These are phyloP conservation scores for Phylloscopus trochiloides DNA, from an alignment of 2,113 vertebrate genomes.

Conservation along the genomic window DNA sequence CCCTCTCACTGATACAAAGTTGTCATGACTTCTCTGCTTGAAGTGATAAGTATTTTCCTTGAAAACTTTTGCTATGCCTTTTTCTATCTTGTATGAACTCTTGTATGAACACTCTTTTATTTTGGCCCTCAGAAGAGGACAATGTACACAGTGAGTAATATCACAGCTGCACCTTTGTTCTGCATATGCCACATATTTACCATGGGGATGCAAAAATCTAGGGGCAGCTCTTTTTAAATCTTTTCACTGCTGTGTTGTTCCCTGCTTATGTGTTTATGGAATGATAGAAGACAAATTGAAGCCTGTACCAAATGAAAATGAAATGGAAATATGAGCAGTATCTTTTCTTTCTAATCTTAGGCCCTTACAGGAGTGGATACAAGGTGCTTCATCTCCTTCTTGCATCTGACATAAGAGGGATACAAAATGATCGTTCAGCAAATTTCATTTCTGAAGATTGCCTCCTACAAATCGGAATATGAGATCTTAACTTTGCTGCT, in stretches of 20 bases:
- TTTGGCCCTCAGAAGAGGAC: not conserved
- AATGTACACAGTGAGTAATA: not conserved
- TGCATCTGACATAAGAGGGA: constrained; percentile 4
- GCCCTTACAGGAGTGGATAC: not conserved
- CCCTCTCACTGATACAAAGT: not conserved
- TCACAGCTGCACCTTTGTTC: not conserved
- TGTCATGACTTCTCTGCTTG: not conserved
- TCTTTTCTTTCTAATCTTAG: constrained; percentile 36
- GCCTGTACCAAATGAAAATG: not conserved
- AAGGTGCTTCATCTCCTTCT: constrained; percentile 34
- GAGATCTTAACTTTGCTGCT: constrained; percentile 34
- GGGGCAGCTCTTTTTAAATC: not conserved
- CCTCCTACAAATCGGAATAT: constrained; percentile 2
- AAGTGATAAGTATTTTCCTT: not conserved
- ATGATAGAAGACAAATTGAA: constrained; percentile 1
- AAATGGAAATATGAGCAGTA: not conserved
- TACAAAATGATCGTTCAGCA: not conserved
- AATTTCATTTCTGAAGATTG: constrained; percentile 51
- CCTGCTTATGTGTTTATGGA: not conserved
- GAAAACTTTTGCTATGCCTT: not conserved
- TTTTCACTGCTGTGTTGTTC: not conserved
- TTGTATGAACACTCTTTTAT: not conserved
- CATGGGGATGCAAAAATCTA: not conserved
- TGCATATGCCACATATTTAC: not conserved
- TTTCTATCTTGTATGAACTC: not conserved